phyloP scores from a whole-genome alignment of 2,888 invertebrate genomes.

The Sarcophaga carnaria region DNA sequence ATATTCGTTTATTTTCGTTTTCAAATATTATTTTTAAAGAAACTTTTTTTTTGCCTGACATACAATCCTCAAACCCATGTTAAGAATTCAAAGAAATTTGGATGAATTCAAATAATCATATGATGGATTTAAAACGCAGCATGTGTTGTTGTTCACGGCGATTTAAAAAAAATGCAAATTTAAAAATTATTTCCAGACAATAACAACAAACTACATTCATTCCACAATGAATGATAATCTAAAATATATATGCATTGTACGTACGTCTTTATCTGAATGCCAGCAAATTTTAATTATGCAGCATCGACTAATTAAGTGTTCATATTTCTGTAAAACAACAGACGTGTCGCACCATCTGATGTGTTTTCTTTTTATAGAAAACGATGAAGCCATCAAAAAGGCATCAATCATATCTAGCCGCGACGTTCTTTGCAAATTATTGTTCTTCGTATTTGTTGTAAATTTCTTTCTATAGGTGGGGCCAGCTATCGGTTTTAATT shows the following conservation, averaged over 20 bases:
- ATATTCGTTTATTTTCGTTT: background rate
- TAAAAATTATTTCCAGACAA: too few relatives aligned
- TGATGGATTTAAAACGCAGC: background rate
- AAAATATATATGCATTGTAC: too few relatives aligned
- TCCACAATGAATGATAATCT: too few relatives aligned
- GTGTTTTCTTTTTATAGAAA: constrained; percentile 18
- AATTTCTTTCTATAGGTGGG: too few relatives aligned
- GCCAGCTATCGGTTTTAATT: too few relatives aligned
- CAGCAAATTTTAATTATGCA: background rate
- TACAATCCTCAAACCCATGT: background rate
- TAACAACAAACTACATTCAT: too few relatives aligned
- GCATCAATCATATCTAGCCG: constrained; percentile 77
- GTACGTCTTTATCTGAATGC: background rate
- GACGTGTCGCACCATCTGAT: background rate
- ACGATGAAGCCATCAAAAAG: constrained; percentile 79
- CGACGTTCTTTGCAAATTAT: constrained; percentile 1
- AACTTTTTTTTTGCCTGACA: background rate
- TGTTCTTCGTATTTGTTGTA: background rate
- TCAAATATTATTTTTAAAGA: too few relatives aligned
- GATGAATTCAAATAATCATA: constrained; percentile 15
- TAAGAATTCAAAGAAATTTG: constrained; percentile 47
- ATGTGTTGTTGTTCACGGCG: background rate
- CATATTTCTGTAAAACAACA: background rate
- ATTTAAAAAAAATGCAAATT: too few relatives aligned
- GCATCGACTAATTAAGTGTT: constrained; percentile 66